Conservation (phyloP, 2,888 invertebrate species). For the Phyllotreta cruciferae region DNA sequence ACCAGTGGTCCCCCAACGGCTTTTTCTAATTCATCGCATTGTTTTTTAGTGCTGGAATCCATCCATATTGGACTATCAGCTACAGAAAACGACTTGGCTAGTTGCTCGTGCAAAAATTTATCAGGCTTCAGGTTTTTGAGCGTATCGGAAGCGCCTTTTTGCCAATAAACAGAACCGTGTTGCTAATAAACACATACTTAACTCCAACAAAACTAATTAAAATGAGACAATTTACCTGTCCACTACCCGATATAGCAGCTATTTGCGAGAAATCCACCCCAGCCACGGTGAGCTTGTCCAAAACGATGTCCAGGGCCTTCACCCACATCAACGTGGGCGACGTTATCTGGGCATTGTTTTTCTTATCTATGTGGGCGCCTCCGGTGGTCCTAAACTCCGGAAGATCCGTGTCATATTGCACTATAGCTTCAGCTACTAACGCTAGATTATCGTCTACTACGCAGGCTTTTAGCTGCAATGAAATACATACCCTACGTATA, state of each 20-base stretch:
- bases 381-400: conserved; percentile 86
- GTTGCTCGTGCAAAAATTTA: conserved; percentile 83
- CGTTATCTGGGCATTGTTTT: conserved; percentile 65
- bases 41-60: conserved; percentile 83
- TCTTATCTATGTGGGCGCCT: conserved; percentile 65
- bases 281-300: conserved; percentile 81
- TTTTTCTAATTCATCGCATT: conserved; percentile 82
- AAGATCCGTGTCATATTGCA: conserved; percentile 90
- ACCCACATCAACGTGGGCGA: conserved; percentile 95
- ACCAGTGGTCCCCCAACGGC: conserved; percentile 76
- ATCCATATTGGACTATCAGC: conserved; percentile 93
- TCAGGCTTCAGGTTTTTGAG: conserved; percentile 73
- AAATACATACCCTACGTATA: too few relatives aligned
- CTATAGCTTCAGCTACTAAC: conserved; percentile 78
- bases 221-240: conserved; percentile 70
- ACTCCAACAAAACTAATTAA: neutral
- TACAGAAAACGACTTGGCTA: conserved; percentile 79
- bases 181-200: conserved; percentile 67
- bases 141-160: conserved; percentile 71
- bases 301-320: conserved; percentile 89
- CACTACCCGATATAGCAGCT: conserved; percentile 87
- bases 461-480: conserved; percentile 84
- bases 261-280: conserved; percentile 86
- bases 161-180: conserved; percentile 98
- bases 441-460: conserved; percentile 77